Evolutionary conservation across 2,797 vertebrate species (phyloP).

Genomic region (Okamejei kenojei): DNA sequence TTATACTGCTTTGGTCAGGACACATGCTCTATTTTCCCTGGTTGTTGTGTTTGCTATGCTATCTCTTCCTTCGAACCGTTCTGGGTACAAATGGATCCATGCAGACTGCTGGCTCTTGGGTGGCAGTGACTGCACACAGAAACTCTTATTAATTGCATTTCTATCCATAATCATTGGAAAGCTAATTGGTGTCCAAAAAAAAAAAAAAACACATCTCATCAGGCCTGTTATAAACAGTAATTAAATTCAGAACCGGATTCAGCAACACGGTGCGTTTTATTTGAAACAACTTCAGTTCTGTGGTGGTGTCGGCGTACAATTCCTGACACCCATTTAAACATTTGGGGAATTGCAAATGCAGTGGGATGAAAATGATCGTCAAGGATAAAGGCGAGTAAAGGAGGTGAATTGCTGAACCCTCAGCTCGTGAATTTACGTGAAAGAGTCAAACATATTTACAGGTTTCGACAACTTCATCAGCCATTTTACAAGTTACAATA

Average conservation of each 20-base stretch:
- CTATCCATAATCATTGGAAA: background rate
- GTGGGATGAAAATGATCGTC: background rate
- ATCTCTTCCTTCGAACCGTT: background rate
- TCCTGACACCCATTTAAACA: background rate
- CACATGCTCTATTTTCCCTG: background rate
- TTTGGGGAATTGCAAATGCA: background rate
- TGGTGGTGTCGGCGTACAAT: background rate
- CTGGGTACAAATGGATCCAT: background rate
- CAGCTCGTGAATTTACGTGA: background rate
- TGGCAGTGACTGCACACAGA: background rate
- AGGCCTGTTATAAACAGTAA: background rate
- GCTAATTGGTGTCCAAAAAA: background rate
- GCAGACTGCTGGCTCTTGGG: too few species aligned
- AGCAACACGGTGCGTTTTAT: background rate
- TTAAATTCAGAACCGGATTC: background rate
- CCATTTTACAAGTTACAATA: conserved; percentile 17
- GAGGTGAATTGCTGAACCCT: background rate
- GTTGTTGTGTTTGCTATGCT: background rate
- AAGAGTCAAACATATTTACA: conserved; percentile 5
- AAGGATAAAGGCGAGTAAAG: background rate
- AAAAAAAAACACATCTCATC: background rate
- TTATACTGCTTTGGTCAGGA: background rate
- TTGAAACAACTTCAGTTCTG: background rate
- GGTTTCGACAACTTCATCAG: conserved; percentile 8
- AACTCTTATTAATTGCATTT: background rate